Conservation (phyloP, 2,888 invertebrate genomes). For the Ormia ochracea region DNA sequence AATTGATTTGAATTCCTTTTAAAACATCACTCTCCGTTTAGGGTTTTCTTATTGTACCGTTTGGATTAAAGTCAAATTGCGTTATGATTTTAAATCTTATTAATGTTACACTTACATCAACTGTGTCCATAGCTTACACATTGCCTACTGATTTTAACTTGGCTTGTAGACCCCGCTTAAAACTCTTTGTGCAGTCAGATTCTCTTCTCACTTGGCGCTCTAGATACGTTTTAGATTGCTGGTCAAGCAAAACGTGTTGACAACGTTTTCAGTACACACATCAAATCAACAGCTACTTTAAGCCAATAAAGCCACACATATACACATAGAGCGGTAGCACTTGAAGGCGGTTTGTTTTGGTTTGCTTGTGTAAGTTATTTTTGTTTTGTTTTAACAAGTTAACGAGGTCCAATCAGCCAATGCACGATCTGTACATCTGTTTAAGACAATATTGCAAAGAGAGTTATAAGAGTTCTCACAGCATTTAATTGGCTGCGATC, state of each 20-base stretch:
- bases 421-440: slow-evolving; percentile 35
- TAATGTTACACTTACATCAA: slow-evolving; percentile 65
- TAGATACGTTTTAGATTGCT: slow-evolving; percentile 55
- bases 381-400: not conserved
- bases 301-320: slow-evolving; percentile 6
- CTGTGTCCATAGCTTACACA: slow-evolving; percentile 55
- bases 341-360: slow-evolving; percentile 36
- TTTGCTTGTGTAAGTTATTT: slow-evolving; percentile 5
- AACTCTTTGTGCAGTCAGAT: slow-evolving; percentile 34
- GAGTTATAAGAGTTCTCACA: not conserved
- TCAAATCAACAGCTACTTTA: slow-evolving; percentile 48
- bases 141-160: slow-evolving; percentile 40
- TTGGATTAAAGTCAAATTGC: slow-evolving; percentile 70
- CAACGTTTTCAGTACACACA: slow-evolving; percentile 52
- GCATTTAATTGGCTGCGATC: slow-evolving; percentile 46
- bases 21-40: slow-evolving; percentile 56
- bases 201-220: slow-evolving; percentile 41
- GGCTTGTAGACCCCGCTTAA: slow-evolving; percentile 25
- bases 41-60: slow-evolving; percentile 69
- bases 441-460: slow-evolving; percentile 28
- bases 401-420: slow-evolving; percentile 48
- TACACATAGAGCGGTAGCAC: slow-evolving; percentile 31
- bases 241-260: slow-evolving; percentile 47
- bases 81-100: slow-evolving; percentile 69
- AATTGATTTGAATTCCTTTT: not conserved